Percentiles rank a stretch among this genome's conserved stretches.
Conservation (phyloP, 2,113 vertebrate genomes). For the Forbesichthys agassizii region DNA sequence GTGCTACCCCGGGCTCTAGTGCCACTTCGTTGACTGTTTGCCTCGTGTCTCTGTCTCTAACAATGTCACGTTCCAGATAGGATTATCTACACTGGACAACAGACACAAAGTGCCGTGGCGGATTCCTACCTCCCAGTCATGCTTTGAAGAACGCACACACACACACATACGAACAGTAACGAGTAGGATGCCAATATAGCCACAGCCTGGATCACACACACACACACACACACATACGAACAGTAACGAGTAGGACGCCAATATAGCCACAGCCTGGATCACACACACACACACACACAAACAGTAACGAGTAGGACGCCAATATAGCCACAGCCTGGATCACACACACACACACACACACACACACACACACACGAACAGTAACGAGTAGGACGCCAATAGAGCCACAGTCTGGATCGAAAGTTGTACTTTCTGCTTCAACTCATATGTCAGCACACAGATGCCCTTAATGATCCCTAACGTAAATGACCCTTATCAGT, state of each 20-base stretch:
- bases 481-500: constrained; percentile 33
- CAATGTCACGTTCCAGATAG: constrained; percentile 48
- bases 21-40: constrained; percentile 19
- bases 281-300: not conserved
- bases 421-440: constrained; percentile 8
- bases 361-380: not conserved
- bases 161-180: not conserved
- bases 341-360: too few relatives aligned
- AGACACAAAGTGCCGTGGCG: constrained; percentile 53
- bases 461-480: constrained; percentile 42
- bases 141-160: constrained; percentile 25
- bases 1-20: not conserved
- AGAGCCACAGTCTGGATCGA: not conserved
- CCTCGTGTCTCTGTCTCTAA: constrained; percentile 21
- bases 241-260: not conserved
- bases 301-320: not conserved
- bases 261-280: not conserved
- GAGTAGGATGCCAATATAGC: not conserved
- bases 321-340: not conserved
- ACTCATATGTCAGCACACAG: constrained; percentile 26
- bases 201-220: not conserved
- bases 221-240: constrained; percentile 1
- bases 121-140: constrained; percentile 32
- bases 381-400: not conserved
- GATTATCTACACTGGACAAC: constrained; percentile 57